A percentile compares a stretch with the other conserved stretches of the same genome.
Conservation (phyloP, 92 coral and sea anemone genomes). For the Phymanthus crucifer region DNA sequence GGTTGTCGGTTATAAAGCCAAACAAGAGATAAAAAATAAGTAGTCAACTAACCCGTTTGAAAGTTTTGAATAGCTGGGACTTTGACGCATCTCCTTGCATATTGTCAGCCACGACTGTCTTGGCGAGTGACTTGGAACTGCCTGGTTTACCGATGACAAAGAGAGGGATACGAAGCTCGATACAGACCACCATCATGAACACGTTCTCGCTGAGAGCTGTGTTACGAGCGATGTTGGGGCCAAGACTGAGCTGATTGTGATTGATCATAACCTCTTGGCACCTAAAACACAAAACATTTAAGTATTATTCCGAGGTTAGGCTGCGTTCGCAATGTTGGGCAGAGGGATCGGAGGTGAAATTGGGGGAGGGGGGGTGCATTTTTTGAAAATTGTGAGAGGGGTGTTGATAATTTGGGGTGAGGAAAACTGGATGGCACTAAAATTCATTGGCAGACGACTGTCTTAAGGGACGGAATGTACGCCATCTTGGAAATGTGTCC, state of each 20-base stretch:
- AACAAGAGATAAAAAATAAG: neutral
- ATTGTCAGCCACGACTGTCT: slow-evolving; percentile 72
- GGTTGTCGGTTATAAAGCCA: neutral
- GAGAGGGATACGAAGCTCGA: slow-evolving; percentile 84
- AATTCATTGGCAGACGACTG: too few relatives aligned
- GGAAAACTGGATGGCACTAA: too few relatives aligned
- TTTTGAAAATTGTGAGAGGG: too few relatives aligned
- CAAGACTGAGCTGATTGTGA: slow-evolving; percentile 66
- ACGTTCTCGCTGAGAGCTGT: slow-evolving; percentile 84
- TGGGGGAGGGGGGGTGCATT: too few relatives aligned
- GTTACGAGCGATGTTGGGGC: slow-evolving; percentile 88
- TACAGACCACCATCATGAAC: slow-evolving; percentile 92
- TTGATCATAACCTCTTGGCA: slow-evolving; percentile 79
- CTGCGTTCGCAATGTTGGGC: too few relatives aligned
- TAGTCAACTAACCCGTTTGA: slow-evolving; percentile 57
- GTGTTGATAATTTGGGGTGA: too few relatives aligned
- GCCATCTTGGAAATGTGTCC: too few relatives aligned
- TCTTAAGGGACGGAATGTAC: too few relatives aligned
- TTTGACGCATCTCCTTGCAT: slow-evolving; percentile 84
- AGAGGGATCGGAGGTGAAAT: too few relatives aligned
- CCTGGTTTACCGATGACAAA: slow-evolving; percentile 92
- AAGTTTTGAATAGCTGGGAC: slow-evolving; percentile 58
- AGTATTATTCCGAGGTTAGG: too few relatives aligned
- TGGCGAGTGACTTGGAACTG: slow-evolving; percentile 78
- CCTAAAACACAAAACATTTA: slow-evolving; percentile 17